Percentiles rank a stretch among this genome's conserved stretches.
phyloP scores from a whole-genome alignment of 2,888 invertebrate species.

The Epinotia brunnichana region DNA sequence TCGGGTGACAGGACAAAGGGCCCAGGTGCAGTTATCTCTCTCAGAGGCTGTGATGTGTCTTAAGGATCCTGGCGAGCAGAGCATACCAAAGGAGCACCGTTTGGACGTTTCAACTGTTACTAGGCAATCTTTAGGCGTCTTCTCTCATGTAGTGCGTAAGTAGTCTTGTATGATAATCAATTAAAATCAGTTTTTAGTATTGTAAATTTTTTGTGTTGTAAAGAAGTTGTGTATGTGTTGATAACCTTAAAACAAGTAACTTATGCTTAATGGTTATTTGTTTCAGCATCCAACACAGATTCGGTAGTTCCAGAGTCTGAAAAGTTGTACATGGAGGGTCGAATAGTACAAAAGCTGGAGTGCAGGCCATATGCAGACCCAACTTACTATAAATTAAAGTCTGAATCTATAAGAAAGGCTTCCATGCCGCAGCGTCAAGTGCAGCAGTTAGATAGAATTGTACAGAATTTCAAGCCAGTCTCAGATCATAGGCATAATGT shows the following conservation, averaged over 20 bases:
- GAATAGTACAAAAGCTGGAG: constrained; percentile 97
- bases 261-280: constrained; percentile 9
- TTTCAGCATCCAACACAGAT: constrained; percentile 85
- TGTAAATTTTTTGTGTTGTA: neutral
- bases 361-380: constrained; percentile 95
- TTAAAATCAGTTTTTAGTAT: neutral
- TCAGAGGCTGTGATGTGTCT: constrained; percentile 91
- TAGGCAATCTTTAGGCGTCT: constrained; percentile 95
- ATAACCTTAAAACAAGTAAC: neutral
- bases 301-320: constrained; percentile 90
- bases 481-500: constrained; percentile 97
- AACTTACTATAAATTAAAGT: constrained; percentile 95
- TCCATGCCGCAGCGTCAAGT: constrained; percentile 94
- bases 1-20: constrained; percentile 90
- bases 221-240: neutral
- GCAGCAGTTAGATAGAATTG: constrained; percentile 93
- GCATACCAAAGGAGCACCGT: constrained; percentile 95
- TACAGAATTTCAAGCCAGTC: constrained; percentile 95
- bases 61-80: constrained; percentile 90
- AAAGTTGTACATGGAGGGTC: constrained; percentile 95
- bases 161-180: constrained; percentile 48
- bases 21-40: constrained; percentile 93
- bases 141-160: constrained; percentile 92
- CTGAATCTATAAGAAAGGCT: constrained; percentile 93
- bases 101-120: constrained; percentile 96